phyloP scores from a whole-genome alignment of 2,113 vertebrate genomes.

The Esox niger region DNA sequence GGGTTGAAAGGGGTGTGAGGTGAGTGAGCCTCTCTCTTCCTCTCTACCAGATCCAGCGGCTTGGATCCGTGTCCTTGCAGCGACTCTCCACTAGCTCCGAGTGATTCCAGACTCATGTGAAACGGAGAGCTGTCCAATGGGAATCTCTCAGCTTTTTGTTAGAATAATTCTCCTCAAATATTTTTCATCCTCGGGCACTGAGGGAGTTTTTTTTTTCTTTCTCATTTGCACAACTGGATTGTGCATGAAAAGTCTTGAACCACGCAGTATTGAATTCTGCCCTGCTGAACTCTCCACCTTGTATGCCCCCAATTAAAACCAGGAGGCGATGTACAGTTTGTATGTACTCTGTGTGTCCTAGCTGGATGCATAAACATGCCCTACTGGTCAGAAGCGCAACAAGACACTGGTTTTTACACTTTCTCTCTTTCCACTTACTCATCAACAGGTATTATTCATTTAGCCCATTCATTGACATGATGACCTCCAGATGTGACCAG shows the following conservation, averaged over 20 bases:
- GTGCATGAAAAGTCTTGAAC: constrained; percentile 54
- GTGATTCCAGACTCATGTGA: constrained; percentile 49
- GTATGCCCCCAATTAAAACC: constrained; percentile 48
- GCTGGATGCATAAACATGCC: constrained; percentile 12
- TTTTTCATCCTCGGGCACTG: constrained; percentile 54
- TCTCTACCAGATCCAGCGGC: constrained; percentile 9
- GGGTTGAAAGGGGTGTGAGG: background rate
- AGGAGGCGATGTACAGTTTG: constrained; percentile 29
- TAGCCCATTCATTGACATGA: background rate
- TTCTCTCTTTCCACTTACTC: constrained; percentile 18
- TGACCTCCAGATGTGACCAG: constrained; percentile 1
- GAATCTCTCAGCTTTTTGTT: constrained; percentile 60
- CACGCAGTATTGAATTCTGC: constrained; percentile 42
- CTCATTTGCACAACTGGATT: constrained; percentile 43
- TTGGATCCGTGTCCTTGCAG: constrained; percentile 47
- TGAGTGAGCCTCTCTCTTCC: constrained; percentile 5
- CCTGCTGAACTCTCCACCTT: constrained; percentile 49
- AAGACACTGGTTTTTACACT: constrained; percentile 17
- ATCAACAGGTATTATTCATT: background rate
- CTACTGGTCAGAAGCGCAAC: constrained; percentile 14
- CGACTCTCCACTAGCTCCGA: constrained; percentile 46
- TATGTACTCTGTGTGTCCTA: background rate
- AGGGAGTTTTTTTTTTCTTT: constrained; percentile 17
- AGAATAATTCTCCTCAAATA: constrained; percentile 66
- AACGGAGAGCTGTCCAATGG: constrained; percentile 54